phyloP scores from a whole-genome alignment of 1,140 invertebrate genomes.

The Geopemphigus sp. region DNA sequence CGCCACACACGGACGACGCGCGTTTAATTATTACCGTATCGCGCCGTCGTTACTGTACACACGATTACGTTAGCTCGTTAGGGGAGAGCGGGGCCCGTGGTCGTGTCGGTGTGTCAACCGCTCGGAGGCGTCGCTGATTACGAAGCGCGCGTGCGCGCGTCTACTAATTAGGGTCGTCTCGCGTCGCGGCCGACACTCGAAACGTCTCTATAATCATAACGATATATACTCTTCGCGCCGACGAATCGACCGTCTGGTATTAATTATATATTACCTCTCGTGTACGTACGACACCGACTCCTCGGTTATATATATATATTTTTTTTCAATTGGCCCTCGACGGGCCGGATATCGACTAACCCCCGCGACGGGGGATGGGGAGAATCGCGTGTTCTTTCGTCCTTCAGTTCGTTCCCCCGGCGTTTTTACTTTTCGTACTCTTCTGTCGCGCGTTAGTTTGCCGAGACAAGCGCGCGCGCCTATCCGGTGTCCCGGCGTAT shows the following conservation, averaged over 20 bases:
- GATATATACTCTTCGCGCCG: not conserved
- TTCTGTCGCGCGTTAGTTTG: too few relatives aligned
- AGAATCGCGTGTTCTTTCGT: too few relatives aligned
- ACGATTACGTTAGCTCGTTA: not conserved
- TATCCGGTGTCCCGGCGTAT: too few relatives aligned
- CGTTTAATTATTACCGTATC: too few relatives aligned
- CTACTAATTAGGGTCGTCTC: slow-evolving; percentile 40
- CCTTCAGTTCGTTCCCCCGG: too few relatives aligned
- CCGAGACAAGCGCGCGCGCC: too few relatives aligned
- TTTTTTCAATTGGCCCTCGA: slow-evolving; percentile 44
- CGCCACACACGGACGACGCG: too few relatives aligned
- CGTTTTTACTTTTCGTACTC: too few relatives aligned
- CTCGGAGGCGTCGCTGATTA: slow-evolving; percentile 35
- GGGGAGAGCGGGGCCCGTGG: not conserved
- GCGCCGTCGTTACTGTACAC: not conserved
- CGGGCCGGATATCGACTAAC: too few relatives aligned
- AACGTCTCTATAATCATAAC: slow-evolving; percentile 4
- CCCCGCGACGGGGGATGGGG: too few relatives aligned
- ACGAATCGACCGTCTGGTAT: slow-evolving; percentile 43
- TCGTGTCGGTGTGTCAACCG: not conserved
- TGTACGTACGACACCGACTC: too few relatives aligned
- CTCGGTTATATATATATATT: too few relatives aligned
- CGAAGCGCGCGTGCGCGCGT: not conserved
- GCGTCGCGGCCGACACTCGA: slow-evolving; percentile 43
- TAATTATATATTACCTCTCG: slow-evolving; percentile 41